Conservation (phyloP, 2,113 vertebrate species). For the Dermatemys mawii region DNA sequence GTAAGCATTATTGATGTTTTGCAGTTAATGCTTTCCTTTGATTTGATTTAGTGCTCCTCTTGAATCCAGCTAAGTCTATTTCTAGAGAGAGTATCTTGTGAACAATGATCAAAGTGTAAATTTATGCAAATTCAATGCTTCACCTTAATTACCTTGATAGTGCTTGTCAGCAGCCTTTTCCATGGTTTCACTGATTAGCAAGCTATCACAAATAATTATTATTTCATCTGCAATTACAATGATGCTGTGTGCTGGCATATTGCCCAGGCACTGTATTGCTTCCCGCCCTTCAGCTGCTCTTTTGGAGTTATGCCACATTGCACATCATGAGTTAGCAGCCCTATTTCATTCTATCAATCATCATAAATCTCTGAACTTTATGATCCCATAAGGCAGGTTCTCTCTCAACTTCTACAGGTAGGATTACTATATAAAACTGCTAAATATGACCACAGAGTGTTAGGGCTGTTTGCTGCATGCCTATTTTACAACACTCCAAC, state of each 20-base stretch:
- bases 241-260: constrained; percentile 56
- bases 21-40: constrained; percentile 33
- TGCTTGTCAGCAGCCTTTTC: constrained; percentile 73
- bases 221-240: constrained; percentile 78
- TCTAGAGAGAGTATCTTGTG: constrained; percentile 66
- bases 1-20: constrained; percentile 64
- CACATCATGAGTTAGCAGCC: constrained; percentile 22
- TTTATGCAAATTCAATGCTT: constrained; percentile 79
- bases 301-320: constrained; percentile 8
- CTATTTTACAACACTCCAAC: not conserved
- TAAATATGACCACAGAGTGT: not conserved
- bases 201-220: constrained; percentile 79
- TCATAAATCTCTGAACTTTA: constrained; percentile 37
- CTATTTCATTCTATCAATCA: constrained; percentile 40
- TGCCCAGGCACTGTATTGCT: constrained; percentile 28
- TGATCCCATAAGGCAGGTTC: not conserved
- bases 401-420: not conserved
- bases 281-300: not conserved
- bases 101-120: constrained; percentile 79
- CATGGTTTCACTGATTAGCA: constrained; percentile 73
- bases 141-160: constrained; percentile 80
- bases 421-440: not conserved
- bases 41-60: constrained; percentile 73
- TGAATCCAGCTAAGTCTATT: constrained; percentile 70
- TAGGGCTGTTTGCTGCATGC: not conserved